These are phyloP conservation scores for Torymus texanus DNA, from an alignment of 2,888 invertebrate genomes.

Conservation along the genomic window DNA sequence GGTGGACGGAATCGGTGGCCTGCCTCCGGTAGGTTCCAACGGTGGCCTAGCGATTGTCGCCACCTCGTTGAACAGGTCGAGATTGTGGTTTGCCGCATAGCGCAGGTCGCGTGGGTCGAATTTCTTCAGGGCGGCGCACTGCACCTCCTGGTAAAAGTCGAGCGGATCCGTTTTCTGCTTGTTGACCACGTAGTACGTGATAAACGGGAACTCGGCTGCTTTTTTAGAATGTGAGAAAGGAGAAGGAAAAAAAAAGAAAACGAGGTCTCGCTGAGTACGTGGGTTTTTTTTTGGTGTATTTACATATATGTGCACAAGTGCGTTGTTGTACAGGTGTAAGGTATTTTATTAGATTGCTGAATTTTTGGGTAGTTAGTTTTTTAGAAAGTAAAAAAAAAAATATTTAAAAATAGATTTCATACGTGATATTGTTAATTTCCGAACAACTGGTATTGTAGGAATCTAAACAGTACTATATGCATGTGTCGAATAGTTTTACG, in stretches of 20 bases:
- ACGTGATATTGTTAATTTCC: too few species aligned
- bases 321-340: too few species aligned
- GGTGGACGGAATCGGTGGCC: constrained; percentile 87
- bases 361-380: too few species aligned
- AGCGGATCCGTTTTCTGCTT: constrained; percentile 90
- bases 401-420: too few species aligned
- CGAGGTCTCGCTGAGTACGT: too few species aligned
- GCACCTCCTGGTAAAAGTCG: constrained; percentile 89
- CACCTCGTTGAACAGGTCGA: constrained; percentile 92
- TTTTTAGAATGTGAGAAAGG: constrained; percentile 60
- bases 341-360: too few species aligned
- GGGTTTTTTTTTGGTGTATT: too few species aligned
- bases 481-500: too few species aligned
- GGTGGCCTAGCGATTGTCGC: constrained; percentile 94
- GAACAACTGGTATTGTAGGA: too few species aligned
- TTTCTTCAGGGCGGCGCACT: constrained; percentile 88
- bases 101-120: constrained; percentile 88
- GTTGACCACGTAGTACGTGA: constrained; percentile 93
- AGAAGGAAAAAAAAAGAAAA: neutral
- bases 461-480: too few species aligned
- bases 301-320: too few species aligned
- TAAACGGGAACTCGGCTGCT: constrained; percentile 92
- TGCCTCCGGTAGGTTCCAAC: constrained; percentile 85
- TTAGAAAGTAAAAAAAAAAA: too few species aligned
- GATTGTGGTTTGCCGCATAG: constrained; percentile 90